Percentiles rank a stretch among this genome's conserved stretches.
Conservation (phyloP, 2,113 vertebrate species). For the Amblyopsis rosae region DNA sequence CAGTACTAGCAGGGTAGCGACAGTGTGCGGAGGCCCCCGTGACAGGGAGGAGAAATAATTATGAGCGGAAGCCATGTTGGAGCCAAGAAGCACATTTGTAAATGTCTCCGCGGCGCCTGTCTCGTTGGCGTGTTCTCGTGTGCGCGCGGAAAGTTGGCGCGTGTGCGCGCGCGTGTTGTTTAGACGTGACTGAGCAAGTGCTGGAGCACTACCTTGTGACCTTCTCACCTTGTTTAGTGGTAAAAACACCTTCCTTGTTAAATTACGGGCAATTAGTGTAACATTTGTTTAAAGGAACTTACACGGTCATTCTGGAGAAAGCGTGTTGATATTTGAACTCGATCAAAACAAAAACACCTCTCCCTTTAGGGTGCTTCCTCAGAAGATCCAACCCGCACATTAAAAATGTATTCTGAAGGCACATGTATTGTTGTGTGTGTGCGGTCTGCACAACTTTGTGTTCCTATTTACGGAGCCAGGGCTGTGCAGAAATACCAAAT, state of each 20-base stretch:
- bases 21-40: constrained; percentile 68
- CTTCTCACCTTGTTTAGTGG: not conserved
- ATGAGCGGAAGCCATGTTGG: constrained; percentile 70
- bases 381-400: no score
- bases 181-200: constrained; percentile 13
- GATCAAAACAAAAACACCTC: no score
- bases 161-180: not conserved
- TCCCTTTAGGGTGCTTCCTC: no score
- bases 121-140: constrained; percentile 31
- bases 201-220: constrained; percentile 12
- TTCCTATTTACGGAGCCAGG: no score
- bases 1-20: constrained; percentile 68
- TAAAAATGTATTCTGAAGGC: no score
- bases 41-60: constrained; percentile 77
- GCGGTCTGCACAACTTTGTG: no score
- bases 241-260: not conserved
- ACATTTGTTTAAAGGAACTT: not conserved
- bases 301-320: not conserved
- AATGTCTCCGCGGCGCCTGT: constrained; percentile 60
- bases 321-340: no score
- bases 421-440: no score
- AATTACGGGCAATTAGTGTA: not conserved
- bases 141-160: not conserved
- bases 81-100: constrained; percentile 78
- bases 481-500: no score